Base-by-base conservation (phyloP, 2,888 invertebrate genomes). In the Salpingus planirostris region DNA sequence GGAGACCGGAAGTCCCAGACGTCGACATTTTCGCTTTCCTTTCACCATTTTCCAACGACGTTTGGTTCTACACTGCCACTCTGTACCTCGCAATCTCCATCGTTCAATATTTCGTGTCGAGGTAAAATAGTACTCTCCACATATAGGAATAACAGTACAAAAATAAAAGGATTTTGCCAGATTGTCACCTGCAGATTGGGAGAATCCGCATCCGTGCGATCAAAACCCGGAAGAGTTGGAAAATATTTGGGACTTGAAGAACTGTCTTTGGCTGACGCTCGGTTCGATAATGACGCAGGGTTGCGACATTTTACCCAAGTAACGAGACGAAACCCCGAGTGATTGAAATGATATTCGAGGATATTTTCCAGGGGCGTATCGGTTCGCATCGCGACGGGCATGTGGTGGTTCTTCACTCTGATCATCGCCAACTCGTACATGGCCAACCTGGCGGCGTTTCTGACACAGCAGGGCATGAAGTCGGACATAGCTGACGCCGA, bases 231-330 rank as follows among this genome's bases (percentile, higher is more conserved):
- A 88, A 49, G 85, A 86, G 49, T 67, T 93, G 40, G 92, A 95
- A 69, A 93, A 92, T 62, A 81, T 82, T 55, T 92, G 92, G 77
- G 80, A 78, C 53, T 66, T 87, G 54, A 75, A 80, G 66, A 95
- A 95, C 65, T 86, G 88, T 29, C 78, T 93, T 52, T 97, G 96
- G 96, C 77, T 97, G 43, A 86, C 89, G 8, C 77, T 91, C 53
- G 90, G 90, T 2, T 88, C 90, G 7, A 81, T 93, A 50, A 87
- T 93, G 82, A 88, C 88, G 31, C 92, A 93, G 60, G 93, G 93
- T 25, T 89, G 87, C 45, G 93, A 95, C 63, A 84, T 93, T 51
- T 69, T 92, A 43, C 93, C 93, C 13, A 83, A 81, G 89, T 88
- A 74, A 68, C 6, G 11, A 7, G 6, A 27, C 14, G 8, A 5